Base-by-base conservation (phyloP, 23 tunicate species). In the Corella eumyota region DNA sequence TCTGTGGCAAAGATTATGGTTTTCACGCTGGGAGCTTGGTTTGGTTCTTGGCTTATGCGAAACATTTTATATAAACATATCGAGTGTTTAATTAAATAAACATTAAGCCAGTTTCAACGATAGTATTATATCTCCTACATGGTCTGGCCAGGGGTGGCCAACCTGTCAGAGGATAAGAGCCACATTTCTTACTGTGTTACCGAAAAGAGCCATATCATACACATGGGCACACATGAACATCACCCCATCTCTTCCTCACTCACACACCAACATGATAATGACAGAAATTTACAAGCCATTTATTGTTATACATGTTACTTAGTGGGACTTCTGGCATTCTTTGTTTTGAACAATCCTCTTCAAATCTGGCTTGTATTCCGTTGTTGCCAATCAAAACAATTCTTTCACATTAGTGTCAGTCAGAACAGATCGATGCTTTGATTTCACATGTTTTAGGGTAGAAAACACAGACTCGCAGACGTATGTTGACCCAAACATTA, bases 321-420 rank as follows among this genome's bases (percentile, higher is more conserved):
- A 57, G 55, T 57, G 65, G 75, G 65, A 58, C 34, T 69, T 69
- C 55, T 69, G 65, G 75, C 75, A 69, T 36, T 69, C 75, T 28
- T 69, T 58, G 53, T 69, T 45, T 69, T 69, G 73, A 53, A 65
- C 73, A 54, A 69, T 69, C 75, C 32, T 69, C 75, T 69, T 69
- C 75, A 57, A 69, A 58, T 45, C 75, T 30, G 75, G 75, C 65
- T 69, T 57, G 75, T 69, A 69, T 69, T 69, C 75, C 65, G 65
- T 69, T 69, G 73, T 67, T 52, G 75, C 75, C 72, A 67, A 17
- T 69, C 65, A n/a, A n/a, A n/a, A n/a, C n/a, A n/a, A n/a, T n/a
- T n/a, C n/a, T n/a, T n/a, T n/a, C n/a, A n/a, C n/a, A n/a, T n/a
- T n/a, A n/a, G n/a, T n/a, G n/a, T n/a, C n/a, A n/a, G n/a, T n/a